Conservation (phyloP, 2,888 invertebrate species). For the Didymodactylos carnosus region DNA sequence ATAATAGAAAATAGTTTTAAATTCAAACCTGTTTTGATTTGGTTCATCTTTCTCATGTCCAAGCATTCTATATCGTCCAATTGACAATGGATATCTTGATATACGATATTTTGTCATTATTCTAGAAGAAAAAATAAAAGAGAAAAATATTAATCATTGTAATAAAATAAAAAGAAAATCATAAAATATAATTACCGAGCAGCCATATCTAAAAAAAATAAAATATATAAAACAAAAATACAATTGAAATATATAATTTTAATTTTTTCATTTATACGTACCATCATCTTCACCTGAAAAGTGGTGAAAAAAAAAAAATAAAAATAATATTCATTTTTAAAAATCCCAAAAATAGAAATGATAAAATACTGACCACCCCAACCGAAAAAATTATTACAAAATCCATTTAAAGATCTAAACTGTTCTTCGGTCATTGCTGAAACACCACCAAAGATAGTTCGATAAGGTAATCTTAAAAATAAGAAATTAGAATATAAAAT, state of each 20-base stretch:
- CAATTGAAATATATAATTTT: not conserved
- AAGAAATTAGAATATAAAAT: not conserved
- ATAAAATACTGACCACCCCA: constrained; percentile 9
- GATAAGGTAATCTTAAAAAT: not conserved
- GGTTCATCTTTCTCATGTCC: constrained; percentile 2
- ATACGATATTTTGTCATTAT: not conserved
- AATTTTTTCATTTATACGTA: no score
- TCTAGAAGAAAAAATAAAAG: no score
- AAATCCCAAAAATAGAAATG: not conserved
- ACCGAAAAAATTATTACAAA: constrained; percentile 10
- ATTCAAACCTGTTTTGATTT: not conserved
- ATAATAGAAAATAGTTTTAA: not conserved
- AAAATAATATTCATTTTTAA: not conserved
- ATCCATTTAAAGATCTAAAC: constrained; percentile 10
- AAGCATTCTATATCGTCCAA: constrained; percentile 10
- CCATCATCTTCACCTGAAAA: constrained; percentile 12
- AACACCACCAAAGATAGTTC: constrained; percentile 9
- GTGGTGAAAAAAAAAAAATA: not conserved
- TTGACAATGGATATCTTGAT: constrained; percentile 8
- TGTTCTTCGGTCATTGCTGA: constrained; percentile 6
- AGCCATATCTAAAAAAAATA: not conserved
- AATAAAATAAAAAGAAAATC: no score
- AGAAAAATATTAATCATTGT: no score
- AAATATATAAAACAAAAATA: not conserved
- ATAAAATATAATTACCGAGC: no score